A percentile compares a stretch with the other conserved stretches of the same genome.
Evolutionary conservation across 2,113 vertebrate species (phyloP).

Genomic region (Panthera uncia): DNA sequence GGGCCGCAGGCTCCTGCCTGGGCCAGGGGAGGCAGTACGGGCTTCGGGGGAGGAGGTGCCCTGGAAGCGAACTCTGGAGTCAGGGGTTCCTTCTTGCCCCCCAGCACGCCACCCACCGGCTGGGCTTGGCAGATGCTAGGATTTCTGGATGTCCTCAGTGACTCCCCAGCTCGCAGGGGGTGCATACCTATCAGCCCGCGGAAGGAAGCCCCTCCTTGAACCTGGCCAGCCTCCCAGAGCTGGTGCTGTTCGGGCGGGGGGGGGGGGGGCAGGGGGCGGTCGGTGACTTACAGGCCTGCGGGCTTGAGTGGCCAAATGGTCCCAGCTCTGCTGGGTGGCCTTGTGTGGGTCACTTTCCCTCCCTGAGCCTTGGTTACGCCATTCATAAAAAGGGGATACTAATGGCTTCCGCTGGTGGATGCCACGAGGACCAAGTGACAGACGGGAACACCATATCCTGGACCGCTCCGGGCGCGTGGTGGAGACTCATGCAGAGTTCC

Average conservation of each 20-base stretch:
- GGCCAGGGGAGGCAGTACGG: background rate
- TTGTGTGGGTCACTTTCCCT: background rate
- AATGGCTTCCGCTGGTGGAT: background rate
- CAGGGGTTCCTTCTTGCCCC: too few relatives aligned
- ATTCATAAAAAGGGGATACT: background rate
- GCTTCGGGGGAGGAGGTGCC: background rate
- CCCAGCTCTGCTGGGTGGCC: background rate
- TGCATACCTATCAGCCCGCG: accelerated
- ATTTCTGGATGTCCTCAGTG: background rate
- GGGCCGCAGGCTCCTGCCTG: background rate
- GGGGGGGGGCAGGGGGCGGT: too few relatives aligned
- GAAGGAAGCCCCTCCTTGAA: too few relatives aligned
- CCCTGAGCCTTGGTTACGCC: background rate
- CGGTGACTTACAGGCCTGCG: background rate
- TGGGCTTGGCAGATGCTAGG: background rate
- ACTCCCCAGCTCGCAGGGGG: background rate
- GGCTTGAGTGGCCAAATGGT: background rate
- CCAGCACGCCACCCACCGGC: background rate
- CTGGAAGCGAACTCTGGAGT: background rate
- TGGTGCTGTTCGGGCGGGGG: background rate
- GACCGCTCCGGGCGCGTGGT: accelerated
- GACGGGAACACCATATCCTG: accelerated
- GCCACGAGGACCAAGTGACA: background rate
- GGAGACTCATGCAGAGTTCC: accelerated
- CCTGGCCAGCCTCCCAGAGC: background rate